A percentile compares a stretch with the other conserved stretches of the same genome.
These are phyloP conservation scores for Pangasius larnaudii DNA, from an alignment of 2,797 vertebrate genomes.

Conservation along the genomic window DNA sequence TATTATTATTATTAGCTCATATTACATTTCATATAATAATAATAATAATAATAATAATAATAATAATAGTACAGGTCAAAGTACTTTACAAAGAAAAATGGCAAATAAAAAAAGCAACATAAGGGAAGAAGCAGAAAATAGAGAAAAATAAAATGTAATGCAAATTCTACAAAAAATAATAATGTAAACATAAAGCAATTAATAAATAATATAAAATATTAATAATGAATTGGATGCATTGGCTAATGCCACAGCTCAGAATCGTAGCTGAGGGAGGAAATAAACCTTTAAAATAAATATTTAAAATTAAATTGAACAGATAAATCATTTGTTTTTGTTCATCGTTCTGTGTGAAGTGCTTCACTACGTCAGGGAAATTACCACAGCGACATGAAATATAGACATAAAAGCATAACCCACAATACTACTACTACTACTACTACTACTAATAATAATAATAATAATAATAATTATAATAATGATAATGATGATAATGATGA, in stretches of 20 bases:
- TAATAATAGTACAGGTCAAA: too few species aligned
- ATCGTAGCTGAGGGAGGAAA: background rate
- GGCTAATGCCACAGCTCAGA: too few species aligned
- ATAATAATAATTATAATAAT: background rate
- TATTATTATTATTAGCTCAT: background rate
- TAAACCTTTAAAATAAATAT: background rate
- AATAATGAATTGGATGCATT: background rate
- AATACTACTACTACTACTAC: too few species aligned
- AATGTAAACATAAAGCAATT: background rate
- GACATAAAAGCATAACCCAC: background rate
- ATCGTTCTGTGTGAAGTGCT: background rate
- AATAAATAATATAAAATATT: background rate
- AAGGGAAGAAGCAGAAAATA: too few species aligned
- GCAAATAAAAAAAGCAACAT: too few species aligned
- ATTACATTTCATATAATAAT: too few species aligned
- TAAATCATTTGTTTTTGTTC: background rate
- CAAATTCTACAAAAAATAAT: background rate
- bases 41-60: too few species aligned
- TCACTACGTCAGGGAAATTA: background rate
- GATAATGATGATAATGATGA: too few species aligned
- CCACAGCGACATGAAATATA: background rate
- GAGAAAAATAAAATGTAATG: too few species aligned
- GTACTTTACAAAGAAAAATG: too few species aligned
- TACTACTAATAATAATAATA: too few species aligned
- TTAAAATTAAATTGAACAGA: background rate